Conservation (phyloP, 2,888 invertebrate species). For the Pammene fasciana region DNA sequence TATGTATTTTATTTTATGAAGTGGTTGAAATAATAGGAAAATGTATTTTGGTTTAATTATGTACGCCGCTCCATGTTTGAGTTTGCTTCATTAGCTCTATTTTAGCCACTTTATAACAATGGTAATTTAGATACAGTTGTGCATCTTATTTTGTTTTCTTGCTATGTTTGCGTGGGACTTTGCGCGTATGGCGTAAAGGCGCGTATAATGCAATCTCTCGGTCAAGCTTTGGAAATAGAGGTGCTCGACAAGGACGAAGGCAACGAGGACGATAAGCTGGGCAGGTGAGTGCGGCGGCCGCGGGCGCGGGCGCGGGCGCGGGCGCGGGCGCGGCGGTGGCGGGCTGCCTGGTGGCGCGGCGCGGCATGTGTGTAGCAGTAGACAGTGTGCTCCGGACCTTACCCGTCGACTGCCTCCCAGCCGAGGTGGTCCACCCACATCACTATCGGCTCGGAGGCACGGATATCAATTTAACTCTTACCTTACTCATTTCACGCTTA, state of each 20-base stretch:
- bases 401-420: slow-evolving; percentile 23
- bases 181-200: slow-evolving; percentile 75
- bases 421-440: slow-evolving; percentile 11
- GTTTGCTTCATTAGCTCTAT: slow-evolving; percentile 14
- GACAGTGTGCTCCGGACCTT: slow-evolving; percentile 12
- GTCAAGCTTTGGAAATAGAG: slow-evolving; percentile 89
- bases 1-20: slow-evolving; percentile 22
- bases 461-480: background rate
- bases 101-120: slow-evolving; percentile 37
- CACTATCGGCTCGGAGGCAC: slow-evolving; percentile 25
- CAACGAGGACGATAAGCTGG: slow-evolving; percentile 93
- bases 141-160: slow-evolving; percentile 77
- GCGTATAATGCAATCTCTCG: slow-evolving; percentile 85
- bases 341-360: slow-evolving; percentile 36
- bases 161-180: slow-evolving; percentile 78
- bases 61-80: background rate
- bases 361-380: slow-evolving; percentile 26
- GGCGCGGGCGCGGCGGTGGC: slow-evolving; percentile 42
- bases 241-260: slow-evolving; percentile 94
- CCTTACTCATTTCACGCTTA: slow-evolving; percentile 23
- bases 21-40: slow-evolving; percentile 28
- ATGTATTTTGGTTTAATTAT: background rate
- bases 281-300: slow-evolving; percentile 86
- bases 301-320: slow-evolving; percentile 45
- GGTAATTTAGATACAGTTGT: slow-evolving; percentile 47